Base-by-base conservation (phyloP, 2,113 vertebrate genomes). In the Romanogobio albipinnatus region DNA sequence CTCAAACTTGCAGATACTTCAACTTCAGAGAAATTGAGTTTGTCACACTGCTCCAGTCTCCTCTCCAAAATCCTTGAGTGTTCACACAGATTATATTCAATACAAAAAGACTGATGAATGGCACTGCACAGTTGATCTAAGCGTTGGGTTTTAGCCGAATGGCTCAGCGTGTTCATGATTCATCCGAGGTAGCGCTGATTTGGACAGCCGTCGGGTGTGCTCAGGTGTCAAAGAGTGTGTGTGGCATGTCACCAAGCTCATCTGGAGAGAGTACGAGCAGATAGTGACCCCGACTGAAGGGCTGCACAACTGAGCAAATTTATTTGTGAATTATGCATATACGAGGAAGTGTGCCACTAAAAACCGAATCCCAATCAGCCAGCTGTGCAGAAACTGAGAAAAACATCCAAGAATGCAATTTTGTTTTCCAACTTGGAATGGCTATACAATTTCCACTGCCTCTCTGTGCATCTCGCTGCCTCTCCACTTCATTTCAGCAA, bases 211-310 rank as follows among this genome's bases (percentile, higher is more conserved):
- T n/a, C 26, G 39, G 56, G 78, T 76, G 75, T 45, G 77, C 64
- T 68, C 68, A 45, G 59, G 47, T 36, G 66, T 79, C 51, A 9
- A 9, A 53, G 68, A 79, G 85, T 39, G 80, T 78, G 43, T 61
- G 61, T 64, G 71, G 53, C 76, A 76, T 70, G 82, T 87, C 70
- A 76, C 75, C 81, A 70, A 85, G 76, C 86, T 84, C 77, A 82
- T 86, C 78, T 68, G 58, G 53, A 73, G 70, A 85, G 84, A 83
- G 26, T 76, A 22, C 10, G 78, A 61, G 77, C 77, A 81, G 84
- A 79, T 64, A 86, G 62, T 82, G 74, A 82, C 22, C 29, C 15
- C 24, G 51, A 85, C 79, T 47, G 24, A 17, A 58, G 45, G 81
- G 66, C 64, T 71, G 64, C 81, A 58, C 81, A 82, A 58, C 66